Base-by-base conservation (phyloP, 2,113 vertebrate species). In the Pimephales promelas region DNA sequence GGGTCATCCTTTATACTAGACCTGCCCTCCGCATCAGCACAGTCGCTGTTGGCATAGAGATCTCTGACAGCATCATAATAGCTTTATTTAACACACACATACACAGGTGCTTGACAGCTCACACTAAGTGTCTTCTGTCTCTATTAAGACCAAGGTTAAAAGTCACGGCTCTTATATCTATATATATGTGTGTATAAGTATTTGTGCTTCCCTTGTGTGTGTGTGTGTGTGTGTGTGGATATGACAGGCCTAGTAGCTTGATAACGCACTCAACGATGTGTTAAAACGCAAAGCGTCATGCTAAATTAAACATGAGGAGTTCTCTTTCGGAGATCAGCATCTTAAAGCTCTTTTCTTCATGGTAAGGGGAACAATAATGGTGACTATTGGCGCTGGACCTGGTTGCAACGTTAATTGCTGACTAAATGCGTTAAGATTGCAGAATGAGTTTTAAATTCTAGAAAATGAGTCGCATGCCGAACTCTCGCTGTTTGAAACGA, bases 141-240 rank as follows among this genome's bases (percentile, higher is more conserved):
- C 86, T 82, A 84, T 85, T 86, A 80, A 78, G 80, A 74, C 79
- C 61, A 81, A 70, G 83, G 77, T 24, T 71, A 57, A 78, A 79
- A 78, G 75, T 78, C 59, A 54, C 7, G 8, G 45, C 26, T 47
- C 13, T 43, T 26, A 52, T 40, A 54, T 77, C 18, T 83, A 31
- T 26, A 52, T 36, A 54, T n/a, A n/a, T 77, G 49, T 82, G 36
- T 82, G 62, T n/a, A 7, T 2, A 43, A 16, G 47, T 47, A 28
- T 59, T 49, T n/a, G 54, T 72, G 64, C 36, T 34, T 57, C 74
- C 40, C 49, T 40, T 77, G 59, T 28, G 59, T 70, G 43, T 59
- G 54, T 70, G 40, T 77, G 59, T 28, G 59, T 70, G 43, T 59
- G 54, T 70, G 40, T 40, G 54, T 70, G 7, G 20, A 34, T 9